These are phyloP conservation scores for Mesoclemmys tuberculata DNA, from an alignment of 2,113 vertebrate species.

Conservation along the genomic window DNA sequence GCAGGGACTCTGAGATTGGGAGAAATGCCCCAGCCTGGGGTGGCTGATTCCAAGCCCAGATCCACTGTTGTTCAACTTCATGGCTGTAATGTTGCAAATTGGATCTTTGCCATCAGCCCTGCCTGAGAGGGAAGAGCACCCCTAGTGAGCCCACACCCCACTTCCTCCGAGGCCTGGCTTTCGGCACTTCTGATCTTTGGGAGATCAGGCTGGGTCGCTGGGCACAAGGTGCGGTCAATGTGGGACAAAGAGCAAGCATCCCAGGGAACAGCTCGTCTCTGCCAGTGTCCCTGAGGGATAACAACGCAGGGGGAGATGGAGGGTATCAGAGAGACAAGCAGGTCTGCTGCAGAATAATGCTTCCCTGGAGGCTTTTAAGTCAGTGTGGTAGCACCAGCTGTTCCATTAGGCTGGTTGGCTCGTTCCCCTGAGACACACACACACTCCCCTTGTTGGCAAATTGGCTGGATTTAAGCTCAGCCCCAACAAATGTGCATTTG, in stretches of 20 bases:
- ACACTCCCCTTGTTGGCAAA: neutral
- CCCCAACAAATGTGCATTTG: neutral
- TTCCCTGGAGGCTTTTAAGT: neutral
- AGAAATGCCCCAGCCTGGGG: neutral
- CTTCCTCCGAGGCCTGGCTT: neutral
- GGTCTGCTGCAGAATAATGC: constrained; percentile 1
- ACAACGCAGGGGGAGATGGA: neutral
- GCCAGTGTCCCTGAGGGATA: neutral
- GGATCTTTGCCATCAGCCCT: neutral
- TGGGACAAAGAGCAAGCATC: neutral
- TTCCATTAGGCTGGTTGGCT: neutral
- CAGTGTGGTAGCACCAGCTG: neutral
- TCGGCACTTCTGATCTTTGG: neutral
- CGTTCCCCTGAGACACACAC: neutral
- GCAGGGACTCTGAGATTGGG: neutral
- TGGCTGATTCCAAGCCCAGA: neutral
- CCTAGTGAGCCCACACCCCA: neutral
- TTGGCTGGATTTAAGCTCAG: neutral
- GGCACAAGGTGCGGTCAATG: neutral
- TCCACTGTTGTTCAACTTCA: neutral
- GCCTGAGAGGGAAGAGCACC: neutral
- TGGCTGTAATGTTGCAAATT: neutral
- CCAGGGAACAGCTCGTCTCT: neutral
- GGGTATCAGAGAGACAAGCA: neutral
- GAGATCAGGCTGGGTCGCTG: neutral